Conservation (phyloP, 2,888 invertebrate species). For the Agrochola macilenta region DNA sequence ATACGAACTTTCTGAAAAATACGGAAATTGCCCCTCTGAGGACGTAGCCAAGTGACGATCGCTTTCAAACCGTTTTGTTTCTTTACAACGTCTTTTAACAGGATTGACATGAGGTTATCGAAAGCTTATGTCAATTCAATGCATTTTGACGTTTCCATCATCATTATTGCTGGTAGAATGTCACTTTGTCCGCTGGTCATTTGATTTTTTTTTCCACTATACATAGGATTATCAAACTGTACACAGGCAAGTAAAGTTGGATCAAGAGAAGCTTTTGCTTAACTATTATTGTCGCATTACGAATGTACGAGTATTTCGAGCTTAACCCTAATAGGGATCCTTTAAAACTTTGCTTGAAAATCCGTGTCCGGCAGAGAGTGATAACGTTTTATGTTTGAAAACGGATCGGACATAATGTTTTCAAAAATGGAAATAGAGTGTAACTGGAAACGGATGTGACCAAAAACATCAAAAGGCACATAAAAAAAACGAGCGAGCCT, state of each 20-base stretch:
- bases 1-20: no score
- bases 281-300: background rate
- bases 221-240: background rate
- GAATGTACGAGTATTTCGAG: background rate
- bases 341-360: background rate
- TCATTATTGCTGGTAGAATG: background rate
- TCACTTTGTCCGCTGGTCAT: background rate
- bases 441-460: background rate
- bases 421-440: background rate
- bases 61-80: no score
- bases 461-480: background rate
- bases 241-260: background rate
- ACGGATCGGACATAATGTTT: background rate
- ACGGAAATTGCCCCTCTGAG: no score
- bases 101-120: background rate
- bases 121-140: background rate
- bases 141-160: background rate
- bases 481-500: no score
- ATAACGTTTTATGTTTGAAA: no score
- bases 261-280: background rate
- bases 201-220: background rate
- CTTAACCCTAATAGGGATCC: background rate
- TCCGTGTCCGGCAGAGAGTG: background rate
- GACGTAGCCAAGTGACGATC: no score
- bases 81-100: background rate